phyloP scores from a whole-genome alignment of 2,797 vertebrate species.

The Cryptoblepharus egeriae region DNA sequence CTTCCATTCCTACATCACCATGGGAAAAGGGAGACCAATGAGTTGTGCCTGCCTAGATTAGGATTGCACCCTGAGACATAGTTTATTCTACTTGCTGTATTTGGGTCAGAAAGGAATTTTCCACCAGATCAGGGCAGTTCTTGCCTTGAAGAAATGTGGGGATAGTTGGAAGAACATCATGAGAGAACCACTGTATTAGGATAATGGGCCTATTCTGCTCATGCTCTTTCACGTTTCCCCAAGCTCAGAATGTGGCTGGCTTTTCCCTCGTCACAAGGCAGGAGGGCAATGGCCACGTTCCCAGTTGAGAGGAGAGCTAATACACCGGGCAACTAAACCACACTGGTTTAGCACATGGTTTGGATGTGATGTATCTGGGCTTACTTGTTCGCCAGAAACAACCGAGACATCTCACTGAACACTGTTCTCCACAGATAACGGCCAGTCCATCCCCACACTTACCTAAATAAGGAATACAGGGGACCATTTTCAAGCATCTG shows the following conservation, averaged over 20 bases:
- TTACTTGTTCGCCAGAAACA: slow-evolving; percentile 39
- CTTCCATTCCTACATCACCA: no score
- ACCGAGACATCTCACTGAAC: slow-evolving; percentile 35
- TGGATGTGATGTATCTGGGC: background rate
- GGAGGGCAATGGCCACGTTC: background rate
- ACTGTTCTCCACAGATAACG: slow-evolving; percentile 29
- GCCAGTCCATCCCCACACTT: slow-evolving; percentile 58
- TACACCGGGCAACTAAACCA: background rate
- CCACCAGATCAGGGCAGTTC: background rate
- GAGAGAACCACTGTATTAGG: slow-evolving; percentile 2
- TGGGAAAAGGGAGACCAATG: no score
- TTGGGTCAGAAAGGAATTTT: background rate
- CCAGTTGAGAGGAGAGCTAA: background rate
- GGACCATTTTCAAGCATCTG: slow-evolving; percentile 91
- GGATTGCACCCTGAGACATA: no score
- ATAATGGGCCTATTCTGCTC: slow-evolving; percentile 16
- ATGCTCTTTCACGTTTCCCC: background rate
- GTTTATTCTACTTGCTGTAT: background rate
- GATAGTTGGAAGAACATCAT: background rate
- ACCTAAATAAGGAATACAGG: slow-evolving; percentile 94
- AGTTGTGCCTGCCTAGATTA: no score
- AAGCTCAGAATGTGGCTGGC: background rate
- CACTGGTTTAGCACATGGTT: background rate
- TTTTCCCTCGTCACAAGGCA: background rate
- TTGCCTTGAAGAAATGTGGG: background rate